Evolutionary conservation across 2,797 vertebrate species (phyloP).

Genomic region (Sandelia bainsii): DNA sequence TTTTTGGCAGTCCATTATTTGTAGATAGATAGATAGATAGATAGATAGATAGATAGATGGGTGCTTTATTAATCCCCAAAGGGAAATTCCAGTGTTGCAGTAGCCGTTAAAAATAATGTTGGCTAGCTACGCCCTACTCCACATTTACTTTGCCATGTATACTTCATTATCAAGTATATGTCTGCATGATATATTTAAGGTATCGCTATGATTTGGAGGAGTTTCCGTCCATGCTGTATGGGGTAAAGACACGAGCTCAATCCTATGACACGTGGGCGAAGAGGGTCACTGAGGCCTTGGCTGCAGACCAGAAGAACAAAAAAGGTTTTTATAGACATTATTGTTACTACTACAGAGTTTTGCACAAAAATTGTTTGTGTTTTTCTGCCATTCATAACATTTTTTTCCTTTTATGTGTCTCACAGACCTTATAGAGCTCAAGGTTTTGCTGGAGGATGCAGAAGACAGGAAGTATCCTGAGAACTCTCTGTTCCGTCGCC

Average conservation of each 20-base stretch:
- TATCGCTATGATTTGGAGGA: slow-evolving; percentile 96
- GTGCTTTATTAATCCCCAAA: too few species aligned
- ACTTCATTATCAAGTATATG: neutral
- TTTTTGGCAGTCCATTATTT: neutral
- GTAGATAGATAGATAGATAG: too few species aligned
- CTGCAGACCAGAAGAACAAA: slow-evolving; percentile 94
- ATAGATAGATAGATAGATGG: too few species aligned
- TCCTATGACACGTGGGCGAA: slow-evolving; percentile 97
- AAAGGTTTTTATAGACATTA: slow-evolving; percentile 86
- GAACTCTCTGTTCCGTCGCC: slow-evolving; percentile 91
- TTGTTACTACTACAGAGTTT: neutral
- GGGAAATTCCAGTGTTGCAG: too few species aligned
- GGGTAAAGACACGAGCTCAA: slow-evolving; percentile 95
- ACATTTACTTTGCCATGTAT: neutral
- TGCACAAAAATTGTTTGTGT: neutral
- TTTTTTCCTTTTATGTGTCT: neutral
- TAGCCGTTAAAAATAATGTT: too few species aligned
- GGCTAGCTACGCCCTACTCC: neutral
- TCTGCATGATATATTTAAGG: slow-evolving; percentile 73
- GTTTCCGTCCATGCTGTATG: slow-evolving; percentile 93
- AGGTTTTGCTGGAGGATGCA: slow-evolving; percentile 96
- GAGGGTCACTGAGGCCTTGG: slow-evolving; percentile 93
- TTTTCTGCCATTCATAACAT: neutral
- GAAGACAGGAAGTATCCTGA: slow-evolving; percentile 98
- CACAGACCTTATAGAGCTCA: slow-evolving; percentile 95